phyloP scores from a whole-genome alignment of 2,797 vertebrate species.

The Sebastes minor region DNA sequence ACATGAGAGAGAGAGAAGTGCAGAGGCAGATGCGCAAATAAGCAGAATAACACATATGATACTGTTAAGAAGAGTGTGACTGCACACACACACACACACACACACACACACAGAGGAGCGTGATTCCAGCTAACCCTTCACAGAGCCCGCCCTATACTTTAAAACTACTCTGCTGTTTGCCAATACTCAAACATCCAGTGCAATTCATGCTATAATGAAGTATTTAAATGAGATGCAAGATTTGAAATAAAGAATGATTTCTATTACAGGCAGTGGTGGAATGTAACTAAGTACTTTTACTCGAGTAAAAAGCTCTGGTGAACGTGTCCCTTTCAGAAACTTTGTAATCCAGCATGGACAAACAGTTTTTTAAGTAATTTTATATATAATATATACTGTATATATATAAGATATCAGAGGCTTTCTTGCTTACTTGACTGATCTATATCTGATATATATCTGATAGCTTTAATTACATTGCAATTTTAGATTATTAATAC shows the following conservation, averaged over 20 bases:
- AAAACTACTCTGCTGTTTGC: background rate
- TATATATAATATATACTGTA: too few species aligned
- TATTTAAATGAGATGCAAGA: background rate
- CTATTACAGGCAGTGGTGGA: background rate
- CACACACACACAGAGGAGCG: background rate
- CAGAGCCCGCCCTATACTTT: background rate
- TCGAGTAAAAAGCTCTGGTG: background rate
- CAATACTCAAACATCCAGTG: background rate
- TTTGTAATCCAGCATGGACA: too few species aligned
- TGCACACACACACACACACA: background rate
- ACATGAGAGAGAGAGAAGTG: background rate
- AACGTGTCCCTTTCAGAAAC: too few species aligned
- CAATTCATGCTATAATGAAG: too few species aligned
- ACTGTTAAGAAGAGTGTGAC: background rate
- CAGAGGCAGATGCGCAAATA: background rate
- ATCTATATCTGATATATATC: too few species aligned
- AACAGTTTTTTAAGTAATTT: too few species aligned
- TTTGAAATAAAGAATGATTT: background rate
- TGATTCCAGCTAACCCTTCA: background rate
- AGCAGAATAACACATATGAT: conserved; percentile 12
- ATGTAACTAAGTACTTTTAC: background rate
- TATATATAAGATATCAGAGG: too few species aligned
- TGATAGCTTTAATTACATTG: background rate
- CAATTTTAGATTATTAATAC: background rate
- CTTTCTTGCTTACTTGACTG: too few species aligned